Evolutionary conservation across 2,888 invertebrate genomes (phyloP).

Genomic region (Drosophila rellima): DNA sequence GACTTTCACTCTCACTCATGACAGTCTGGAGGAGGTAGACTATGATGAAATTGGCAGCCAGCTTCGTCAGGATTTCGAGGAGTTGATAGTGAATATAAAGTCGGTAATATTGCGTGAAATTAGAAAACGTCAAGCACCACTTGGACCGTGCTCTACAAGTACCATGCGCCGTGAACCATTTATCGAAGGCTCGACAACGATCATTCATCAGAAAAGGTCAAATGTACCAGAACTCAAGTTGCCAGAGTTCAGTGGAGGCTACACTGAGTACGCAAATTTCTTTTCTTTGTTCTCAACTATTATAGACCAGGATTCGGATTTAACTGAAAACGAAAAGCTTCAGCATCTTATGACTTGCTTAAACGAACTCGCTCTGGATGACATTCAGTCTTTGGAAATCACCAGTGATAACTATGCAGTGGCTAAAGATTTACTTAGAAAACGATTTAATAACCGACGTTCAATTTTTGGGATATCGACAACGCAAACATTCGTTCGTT

Average conservation of each 20-base stretch:
- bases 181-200: background rate
- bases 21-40: too few relatives aligned
- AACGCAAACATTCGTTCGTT: background rate
- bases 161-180: background rate
- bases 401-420: too few relatives aligned
- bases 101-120: background rate
- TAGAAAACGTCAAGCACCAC: background rate
- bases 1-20: too few relatives aligned
- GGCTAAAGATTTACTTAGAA: background rate
- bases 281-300: background rate
- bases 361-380: background rate
- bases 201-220: background rate
- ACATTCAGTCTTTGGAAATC: too few relatives aligned
- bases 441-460: background rate
- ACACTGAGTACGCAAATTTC: background rate
- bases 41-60: background rate
- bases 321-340: background rate
- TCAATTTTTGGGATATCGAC: background rate
- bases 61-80: background rate
- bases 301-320: background rate
- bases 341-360: background rate
- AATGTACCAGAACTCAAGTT: background rate
- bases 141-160: background rate
- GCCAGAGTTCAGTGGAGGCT: slow-evolving; percentile 1
- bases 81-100: background rate